phyloP scores from a whole-genome alignment of 92 coral and sea anemone genomes.

The Blastomussa wellsi region DNA sequence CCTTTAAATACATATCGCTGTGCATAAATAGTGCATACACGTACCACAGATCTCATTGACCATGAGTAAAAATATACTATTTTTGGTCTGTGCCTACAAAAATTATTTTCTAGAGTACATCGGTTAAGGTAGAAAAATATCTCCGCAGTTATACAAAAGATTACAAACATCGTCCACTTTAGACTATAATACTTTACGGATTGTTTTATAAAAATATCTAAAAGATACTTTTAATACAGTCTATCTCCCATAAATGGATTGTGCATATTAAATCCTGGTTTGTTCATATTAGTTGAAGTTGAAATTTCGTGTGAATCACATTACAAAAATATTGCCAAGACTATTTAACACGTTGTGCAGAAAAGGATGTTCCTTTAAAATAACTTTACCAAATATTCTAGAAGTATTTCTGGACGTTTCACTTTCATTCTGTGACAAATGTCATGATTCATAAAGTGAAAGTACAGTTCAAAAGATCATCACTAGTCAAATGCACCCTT shows the following conservation, averaged over 20 bases:
- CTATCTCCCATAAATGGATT: background rate
- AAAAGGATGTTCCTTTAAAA: background rate
- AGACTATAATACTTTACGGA: background rate
- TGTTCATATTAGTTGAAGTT: background rate
- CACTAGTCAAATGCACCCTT: background rate
- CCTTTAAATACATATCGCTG: conserved; percentile 44
- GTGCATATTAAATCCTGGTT: background rate
- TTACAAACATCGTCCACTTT: background rate
- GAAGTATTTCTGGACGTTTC: background rate
- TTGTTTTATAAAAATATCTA: background rate
- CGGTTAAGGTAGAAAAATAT: conserved; percentile 2
- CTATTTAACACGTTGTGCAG: background rate
- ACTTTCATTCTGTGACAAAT: background rate
- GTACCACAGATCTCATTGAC: conserved; percentile 9
- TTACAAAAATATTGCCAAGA: background rate
- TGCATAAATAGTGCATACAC: conserved; percentile 41
- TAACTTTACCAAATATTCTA: background rate
- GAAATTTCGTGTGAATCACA: background rate
- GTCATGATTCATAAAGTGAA: background rate
- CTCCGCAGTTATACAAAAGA: background rate
- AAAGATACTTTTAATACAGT: background rate
- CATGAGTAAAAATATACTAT: conserved; percentile 8
- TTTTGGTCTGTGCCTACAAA: conserved; percentile 4
- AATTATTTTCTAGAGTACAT: background rate
- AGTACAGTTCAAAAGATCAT: background rate